These are phyloP conservation scores for Channa striata DNA, from an alignment of 2,797 vertebrate genomes.

Conservation along the genomic window DNA sequence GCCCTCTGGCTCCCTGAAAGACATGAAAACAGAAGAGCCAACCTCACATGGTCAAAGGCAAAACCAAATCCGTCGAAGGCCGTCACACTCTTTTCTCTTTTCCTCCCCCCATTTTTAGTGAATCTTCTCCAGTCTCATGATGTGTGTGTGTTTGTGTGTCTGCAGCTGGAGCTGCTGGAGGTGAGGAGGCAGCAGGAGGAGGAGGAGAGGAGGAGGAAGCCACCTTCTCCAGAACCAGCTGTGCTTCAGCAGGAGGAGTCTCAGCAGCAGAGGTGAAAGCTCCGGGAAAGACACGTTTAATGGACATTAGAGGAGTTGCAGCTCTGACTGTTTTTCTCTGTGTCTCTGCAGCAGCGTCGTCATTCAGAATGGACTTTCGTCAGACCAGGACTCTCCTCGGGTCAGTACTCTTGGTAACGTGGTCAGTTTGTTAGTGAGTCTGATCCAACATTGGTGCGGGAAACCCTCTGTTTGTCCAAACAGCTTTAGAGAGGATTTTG, in stretches of 20 bases:
- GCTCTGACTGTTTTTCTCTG: neutral
- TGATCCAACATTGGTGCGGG: too few relatives aligned
- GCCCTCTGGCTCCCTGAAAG: too few relatives aligned
- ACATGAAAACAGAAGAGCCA: too few relatives aligned
- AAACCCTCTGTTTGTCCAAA: too few relatives aligned
- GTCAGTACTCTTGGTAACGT: conserved; percentile 69
- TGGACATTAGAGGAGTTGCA: neutral
- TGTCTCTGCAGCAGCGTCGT: conserved; percentile 83
- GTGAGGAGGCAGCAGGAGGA: conserved; percentile 95
- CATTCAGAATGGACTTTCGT: conserved; percentile 91
- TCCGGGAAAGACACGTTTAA: neutral
- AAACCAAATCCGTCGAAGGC: too few relatives aligned
- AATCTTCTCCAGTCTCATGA: too few relatives aligned
- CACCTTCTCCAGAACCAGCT: conserved; percentile 85
- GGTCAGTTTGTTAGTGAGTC: too few relatives aligned
- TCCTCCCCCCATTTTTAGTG: too few relatives aligned
- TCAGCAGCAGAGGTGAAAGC: conserved; percentile 87
- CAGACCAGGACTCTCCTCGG: conserved; percentile 95
- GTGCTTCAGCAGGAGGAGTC: conserved; percentile 81
- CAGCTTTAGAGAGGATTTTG: too few relatives aligned
- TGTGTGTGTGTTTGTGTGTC: neutral
- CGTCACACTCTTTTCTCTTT: too few relatives aligned
- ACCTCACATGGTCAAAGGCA: too few relatives aligned
- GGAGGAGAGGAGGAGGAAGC: conserved; percentile 91
- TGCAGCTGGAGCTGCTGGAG: conserved; percentile 94